Base-by-base conservation (phyloP, 2,888 invertebrate genomes). In the Tetragnatha montana region DNA sequence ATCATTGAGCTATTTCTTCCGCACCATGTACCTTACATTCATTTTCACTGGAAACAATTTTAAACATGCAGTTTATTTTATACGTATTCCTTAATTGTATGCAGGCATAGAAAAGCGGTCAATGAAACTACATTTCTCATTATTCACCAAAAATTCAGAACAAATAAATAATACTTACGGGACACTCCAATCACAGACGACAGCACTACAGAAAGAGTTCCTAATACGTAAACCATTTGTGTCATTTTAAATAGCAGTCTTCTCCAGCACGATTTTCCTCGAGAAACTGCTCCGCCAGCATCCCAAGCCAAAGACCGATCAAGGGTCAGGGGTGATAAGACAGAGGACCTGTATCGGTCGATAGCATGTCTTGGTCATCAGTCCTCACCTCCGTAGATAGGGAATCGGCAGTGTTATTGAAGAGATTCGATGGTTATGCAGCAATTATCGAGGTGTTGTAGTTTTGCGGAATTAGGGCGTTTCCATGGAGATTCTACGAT, bases 241-340 rank as follows among this genome's bases (percentile, higher is more conserved):
- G 49, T 85, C 85, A 85, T 85, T 22, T 84, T 85, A 14, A 70
- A 35, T 17, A 49, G 1, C 35, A 71, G 10, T 4, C 19, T 50
- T 17, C n/a, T 6, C 73, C 60, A 22, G 17, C 10, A 74, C 17
- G 22, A 17, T 8, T 73, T 22, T 50, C n/a, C 21, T 73, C 74
- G 51, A 21, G 50, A 12, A 22, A 82, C 73, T 73, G 51, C 50
- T 51, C 76, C 51, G 82, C 49, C 17, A 69, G 35, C 71, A 71
- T 70, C 70, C 19, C 76, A 0, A 69, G 19, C 69, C 19, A 10
- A 17, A 35, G 19, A 71, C 14, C 17, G 85, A n/a, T 85, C 85
- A 85, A 78, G 70, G 85, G 85, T 78, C 85, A 85, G 6, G 8
- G 2, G 68, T 14, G 85, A 85, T 85, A 85, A 85, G 68, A 35